Percentiles rank a stretch among this genome's conserved stretches.
These are phyloP conservation scores for Barbus barbus DNA, from an alignment of 2,113 vertebrate species.

Conservation along the genomic window DNA sequence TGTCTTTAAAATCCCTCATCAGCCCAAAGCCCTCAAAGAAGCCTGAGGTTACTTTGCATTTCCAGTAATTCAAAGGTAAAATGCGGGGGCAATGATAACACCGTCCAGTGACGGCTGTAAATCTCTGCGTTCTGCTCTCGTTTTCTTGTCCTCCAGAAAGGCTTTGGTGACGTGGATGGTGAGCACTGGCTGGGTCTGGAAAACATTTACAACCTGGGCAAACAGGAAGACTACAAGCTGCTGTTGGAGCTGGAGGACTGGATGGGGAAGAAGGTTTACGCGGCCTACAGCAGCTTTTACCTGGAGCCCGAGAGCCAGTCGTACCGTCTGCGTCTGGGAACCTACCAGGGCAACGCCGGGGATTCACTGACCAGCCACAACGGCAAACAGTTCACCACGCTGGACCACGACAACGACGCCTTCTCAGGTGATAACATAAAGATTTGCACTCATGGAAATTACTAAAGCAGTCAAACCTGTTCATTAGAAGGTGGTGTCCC, in stretches of 20 bases:
- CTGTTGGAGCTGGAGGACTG: slow-evolving; percentile 96
- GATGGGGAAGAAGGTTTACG: slow-evolving; percentile 96
- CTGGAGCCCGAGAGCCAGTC: slow-evolving; percentile 90
- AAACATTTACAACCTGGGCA: slow-evolving; percentile 89
- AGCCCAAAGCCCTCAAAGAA: background rate
- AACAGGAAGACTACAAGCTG: slow-evolving; percentile 92
- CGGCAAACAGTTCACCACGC: slow-evolving; percentile 94
- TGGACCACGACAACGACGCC: slow-evolving; percentile 93
- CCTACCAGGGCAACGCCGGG: slow-evolving; percentile 94
- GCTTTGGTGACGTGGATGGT: slow-evolving; percentile 93
- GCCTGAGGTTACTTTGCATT: background rate
- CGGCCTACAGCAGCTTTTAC: slow-evolving; percentile 94
- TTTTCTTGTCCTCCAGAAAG: slow-evolving; percentile 79
- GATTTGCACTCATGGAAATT: too few relatives aligned
- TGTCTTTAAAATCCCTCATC: background rate
- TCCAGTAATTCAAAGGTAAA: background rate
- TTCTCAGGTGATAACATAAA: slow-evolving; percentile 93
- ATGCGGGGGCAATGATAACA: background rate
- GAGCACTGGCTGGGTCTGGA: slow-evolving; percentile 97
- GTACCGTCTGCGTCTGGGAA: slow-evolving; percentile 89
- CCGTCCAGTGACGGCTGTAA: background rate
- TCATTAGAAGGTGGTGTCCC: too few relatives aligned
- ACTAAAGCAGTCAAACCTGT: too few relatives aligned
- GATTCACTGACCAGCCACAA: slow-evolving; percentile 96
- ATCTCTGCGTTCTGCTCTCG: background rate